Evolutionary conservation across 1,140 invertebrate species (phyloP).

Genomic region (Drosophila busckii): DNA sequence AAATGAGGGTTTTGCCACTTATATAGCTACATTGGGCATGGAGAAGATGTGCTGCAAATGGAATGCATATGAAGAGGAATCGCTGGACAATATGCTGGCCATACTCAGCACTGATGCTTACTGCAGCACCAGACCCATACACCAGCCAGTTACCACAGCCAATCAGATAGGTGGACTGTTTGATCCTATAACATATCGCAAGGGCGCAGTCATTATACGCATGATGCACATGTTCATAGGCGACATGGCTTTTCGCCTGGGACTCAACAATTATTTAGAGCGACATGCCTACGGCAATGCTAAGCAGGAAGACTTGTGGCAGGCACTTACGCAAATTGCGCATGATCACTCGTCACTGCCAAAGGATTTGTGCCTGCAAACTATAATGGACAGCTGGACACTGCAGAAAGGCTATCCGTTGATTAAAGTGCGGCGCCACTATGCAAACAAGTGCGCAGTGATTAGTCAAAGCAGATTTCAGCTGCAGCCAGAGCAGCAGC

Average conservation of each 20-base stretch:
- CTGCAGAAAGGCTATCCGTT: conserved; percentile 89
- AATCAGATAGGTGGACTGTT: conserved; percentile 92
- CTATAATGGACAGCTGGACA: conserved; percentile 91
- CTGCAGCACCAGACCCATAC: conserved; percentile 82
- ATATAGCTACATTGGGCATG: conserved; percentile 82
- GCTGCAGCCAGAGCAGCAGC: conserved; percentile 5
- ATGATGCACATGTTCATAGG: conserved; percentile 94
- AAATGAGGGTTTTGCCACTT: conserved; percentile 92
- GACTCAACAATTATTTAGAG: conserved; percentile 83
- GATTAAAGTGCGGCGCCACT: conserved; percentile 83
- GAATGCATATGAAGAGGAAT: conserved; percentile 83
- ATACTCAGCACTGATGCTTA: conserved; percentile 81
- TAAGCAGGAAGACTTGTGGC: conserved; percentile 90
- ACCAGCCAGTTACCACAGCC: conserved; percentile 82
- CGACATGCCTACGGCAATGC: conserved; percentile 84
- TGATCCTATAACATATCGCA: conserved; percentile 92
- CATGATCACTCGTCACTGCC: conserved; percentile 79
- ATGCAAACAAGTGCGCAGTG: conserved; percentile 79
- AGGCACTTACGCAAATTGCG: conserved; percentile 83
- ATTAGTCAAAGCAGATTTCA: conserved; percentile 80
- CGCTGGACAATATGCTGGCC: conserved; percentile 80
- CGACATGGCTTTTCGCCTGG: conserved; percentile 84
- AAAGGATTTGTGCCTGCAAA: conserved; percentile 81
- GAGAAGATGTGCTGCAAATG: conserved; percentile 81
- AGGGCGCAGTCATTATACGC: conserved; percentile 88